These are phyloP conservation scores for Drosophila cognata DNA, from an alignment of 2,888 invertebrate species.

Conservation along the genomic window DNA sequence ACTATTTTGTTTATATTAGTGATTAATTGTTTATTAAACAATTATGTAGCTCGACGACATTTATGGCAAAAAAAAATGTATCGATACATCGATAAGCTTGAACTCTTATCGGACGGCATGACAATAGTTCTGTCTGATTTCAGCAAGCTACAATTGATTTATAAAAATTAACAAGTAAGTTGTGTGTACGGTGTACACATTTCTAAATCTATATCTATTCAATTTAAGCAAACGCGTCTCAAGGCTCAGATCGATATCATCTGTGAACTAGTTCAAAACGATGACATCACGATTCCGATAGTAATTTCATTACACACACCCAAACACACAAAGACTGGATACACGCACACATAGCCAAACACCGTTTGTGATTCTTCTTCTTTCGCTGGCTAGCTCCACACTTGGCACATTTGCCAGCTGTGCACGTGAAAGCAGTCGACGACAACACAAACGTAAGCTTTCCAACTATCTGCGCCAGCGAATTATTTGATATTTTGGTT, in stretches of 20 bases:
- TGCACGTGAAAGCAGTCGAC: conserved; percentile 70
- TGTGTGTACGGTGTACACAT: background rate
- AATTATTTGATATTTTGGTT: background rate
- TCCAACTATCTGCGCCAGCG: background rate
- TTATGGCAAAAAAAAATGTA: conserved; percentile 48
- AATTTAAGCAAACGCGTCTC: background rate
- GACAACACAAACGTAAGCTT: conserved; percentile 26
- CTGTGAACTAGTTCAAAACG: conserved; percentile 39
- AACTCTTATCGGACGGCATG: conserved; percentile 22
- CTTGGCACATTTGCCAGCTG: conserved; percentile 70
- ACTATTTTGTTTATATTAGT: conserved; percentile 76
- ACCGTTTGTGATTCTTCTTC: conserved; percentile 40
- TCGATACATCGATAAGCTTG: conserved; percentile 51
- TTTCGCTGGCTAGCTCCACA: conserved; percentile 34
- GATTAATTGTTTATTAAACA: conserved; percentile 80
- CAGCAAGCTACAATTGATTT: background rate
- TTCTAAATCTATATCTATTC: background rate
- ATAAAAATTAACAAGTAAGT: background rate
- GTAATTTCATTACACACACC: conserved; percentile 14
- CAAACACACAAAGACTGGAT: background rate
- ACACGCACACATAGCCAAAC: conserved; percentile 4
- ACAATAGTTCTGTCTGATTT: conserved; percentile 4
- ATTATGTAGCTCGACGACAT: conserved; percentile 70
- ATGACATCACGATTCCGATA: conserved; percentile 57
- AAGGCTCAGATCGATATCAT: conserved; percentile 1